Evolutionary conservation across 1,140 invertebrate species (phyloP).

Genomic region (Drusus annulatus): DNA sequence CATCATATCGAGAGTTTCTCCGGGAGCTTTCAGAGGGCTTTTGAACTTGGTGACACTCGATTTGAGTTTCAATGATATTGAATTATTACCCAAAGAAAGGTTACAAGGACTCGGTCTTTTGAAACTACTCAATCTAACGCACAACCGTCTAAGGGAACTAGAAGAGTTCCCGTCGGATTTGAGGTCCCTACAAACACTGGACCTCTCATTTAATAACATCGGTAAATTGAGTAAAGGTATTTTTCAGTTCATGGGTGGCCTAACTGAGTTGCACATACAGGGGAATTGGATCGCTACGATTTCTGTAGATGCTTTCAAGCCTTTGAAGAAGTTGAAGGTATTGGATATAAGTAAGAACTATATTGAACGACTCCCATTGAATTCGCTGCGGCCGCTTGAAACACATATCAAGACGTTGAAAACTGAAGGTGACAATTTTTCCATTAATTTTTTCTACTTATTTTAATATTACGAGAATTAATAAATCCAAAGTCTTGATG

Average conservation of each 20-base stretch:
- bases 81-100: constrained; percentile 88
- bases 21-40: constrained; percentile 86
- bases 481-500: too few species aligned
- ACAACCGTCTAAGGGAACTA: constrained; percentile 85
- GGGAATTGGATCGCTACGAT: constrained; percentile 88
- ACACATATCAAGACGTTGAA: constrained; percentile 84
- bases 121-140: constrained; percentile 84
- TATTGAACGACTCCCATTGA: constrained; percentile 84
- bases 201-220: constrained; percentile 89
- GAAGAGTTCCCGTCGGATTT: constrained; percentile 88
- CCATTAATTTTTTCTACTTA: too few species aligned
- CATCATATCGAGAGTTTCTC: constrained; percentile 85
- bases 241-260: constrained; percentile 81
- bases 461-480: too few species aligned
- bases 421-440: constrained; percentile 80
- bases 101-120: constrained; percentile 84
- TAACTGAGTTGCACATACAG: constrained; percentile 84
- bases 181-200: constrained; percentile 82
- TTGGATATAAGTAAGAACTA: constrained; percentile 90
- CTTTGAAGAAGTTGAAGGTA: constrained; percentile 83
- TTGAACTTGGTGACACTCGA: constrained; percentile 85
- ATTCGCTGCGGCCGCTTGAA: constrained; percentile 83
- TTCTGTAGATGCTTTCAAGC: constrained; percentile 84
- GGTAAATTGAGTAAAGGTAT: constrained; percentile 82
- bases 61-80: constrained; percentile 87